phyloP scores from a whole-genome alignment of 2,797 vertebrate species.

The Ptychobarbus kaznakovi region DNA sequence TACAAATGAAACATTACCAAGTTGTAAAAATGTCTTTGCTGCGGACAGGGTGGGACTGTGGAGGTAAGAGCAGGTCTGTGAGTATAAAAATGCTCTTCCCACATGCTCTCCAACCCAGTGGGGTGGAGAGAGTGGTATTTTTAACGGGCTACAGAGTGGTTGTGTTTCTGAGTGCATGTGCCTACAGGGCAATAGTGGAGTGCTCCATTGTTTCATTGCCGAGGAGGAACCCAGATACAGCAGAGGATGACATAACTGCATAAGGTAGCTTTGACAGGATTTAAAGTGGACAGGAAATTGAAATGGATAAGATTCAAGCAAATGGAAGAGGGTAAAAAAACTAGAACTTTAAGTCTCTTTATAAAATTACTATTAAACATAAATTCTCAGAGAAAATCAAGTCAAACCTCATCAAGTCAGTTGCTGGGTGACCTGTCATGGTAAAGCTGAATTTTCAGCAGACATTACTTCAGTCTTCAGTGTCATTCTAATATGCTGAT shows the following conservation, averaged over 20 bases:
- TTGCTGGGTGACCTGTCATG: background rate
- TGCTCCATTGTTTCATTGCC: constrained; percentile 47
- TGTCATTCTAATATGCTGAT: background rate
- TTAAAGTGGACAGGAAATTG: constrained; percentile 48
- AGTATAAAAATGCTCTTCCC: constrained; percentile 42
- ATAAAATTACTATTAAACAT: background rate
- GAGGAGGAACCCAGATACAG: constrained; percentile 54
- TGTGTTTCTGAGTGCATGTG: constrained; percentile 55
- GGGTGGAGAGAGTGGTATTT: constrained; percentile 59
- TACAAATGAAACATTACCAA: constrained; percentile 13
- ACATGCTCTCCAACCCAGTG: constrained; percentile 27
- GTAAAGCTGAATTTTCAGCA: constrained; percentile 10
- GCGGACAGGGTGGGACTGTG: background rate
- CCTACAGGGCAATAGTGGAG: constrained; percentile 60
- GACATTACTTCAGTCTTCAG: background rate
- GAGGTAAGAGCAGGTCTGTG: constrained; percentile 24
- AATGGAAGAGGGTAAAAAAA: constrained; percentile 47
- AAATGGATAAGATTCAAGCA: constrained; percentile 67
- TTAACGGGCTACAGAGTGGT: constrained; percentile 56
- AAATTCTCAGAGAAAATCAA: background rate
- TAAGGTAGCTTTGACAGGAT: constrained; percentile 58
- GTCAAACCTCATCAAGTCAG: background rate
- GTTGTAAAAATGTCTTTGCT: background rate
- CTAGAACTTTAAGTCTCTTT: constrained; percentile 41
- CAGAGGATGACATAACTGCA: constrained; percentile 45